Conservation (phyloP, 1,140 invertebrate species). For the Dinothrombium tinctorium region DNA sequence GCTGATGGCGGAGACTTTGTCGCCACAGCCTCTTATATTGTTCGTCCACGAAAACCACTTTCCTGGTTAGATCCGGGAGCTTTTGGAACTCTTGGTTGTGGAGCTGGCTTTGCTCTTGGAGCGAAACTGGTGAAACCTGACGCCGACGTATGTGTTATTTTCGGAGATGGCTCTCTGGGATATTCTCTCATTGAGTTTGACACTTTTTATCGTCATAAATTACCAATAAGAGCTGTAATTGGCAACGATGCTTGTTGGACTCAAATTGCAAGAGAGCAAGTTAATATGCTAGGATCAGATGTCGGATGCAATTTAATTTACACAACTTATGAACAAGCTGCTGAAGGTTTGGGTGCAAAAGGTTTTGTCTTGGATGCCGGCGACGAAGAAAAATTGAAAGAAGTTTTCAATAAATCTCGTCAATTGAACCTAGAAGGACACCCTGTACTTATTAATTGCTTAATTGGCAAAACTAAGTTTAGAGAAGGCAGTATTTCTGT, state of each 20-base stretch:
- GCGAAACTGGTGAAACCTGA: conserved; percentile 38
- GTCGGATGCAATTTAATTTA: conserved; percentile 33
- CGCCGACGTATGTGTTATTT: conserved; percentile 29
- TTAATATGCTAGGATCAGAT: conserved; percentile 31
- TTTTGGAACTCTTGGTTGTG: conserved; percentile 40
- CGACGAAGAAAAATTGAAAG: conserved; percentile 25
- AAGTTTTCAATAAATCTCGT: conserved; percentile 18
- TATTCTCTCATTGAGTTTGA: conserved; percentile 38
- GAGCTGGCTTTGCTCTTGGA: conserved; percentile 39
- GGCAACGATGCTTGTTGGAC: conserved; percentile 44
- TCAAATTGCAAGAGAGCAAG: conserved; percentile 38
- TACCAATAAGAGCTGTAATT: conserved; percentile 32
- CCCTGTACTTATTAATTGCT: conserved; percentile 32
- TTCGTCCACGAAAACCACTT: conserved; percentile 32
- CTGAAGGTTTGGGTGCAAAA: conserved; percentile 30
- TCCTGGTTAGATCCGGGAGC: conserved; percentile 38
- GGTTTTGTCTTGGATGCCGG: conserved; percentile 25
- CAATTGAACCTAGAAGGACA: conserved; percentile 17
- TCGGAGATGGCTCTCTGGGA: conserved; percentile 38
- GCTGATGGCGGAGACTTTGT: conserved; percentile 42
- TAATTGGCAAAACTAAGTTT: conserved; percentile 39
- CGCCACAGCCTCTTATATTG: conserved; percentile 36
- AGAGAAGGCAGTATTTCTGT: conserved; percentile 37
- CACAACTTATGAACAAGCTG: conserved; percentile 29
- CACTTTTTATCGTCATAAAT: conserved; percentile 35